Evolutionary conservation across 2,113 vertebrate genomes (phyloP), one percentile per base, ranked within the genome.

Genomic region (Sceloporus undulatus): DNA sequence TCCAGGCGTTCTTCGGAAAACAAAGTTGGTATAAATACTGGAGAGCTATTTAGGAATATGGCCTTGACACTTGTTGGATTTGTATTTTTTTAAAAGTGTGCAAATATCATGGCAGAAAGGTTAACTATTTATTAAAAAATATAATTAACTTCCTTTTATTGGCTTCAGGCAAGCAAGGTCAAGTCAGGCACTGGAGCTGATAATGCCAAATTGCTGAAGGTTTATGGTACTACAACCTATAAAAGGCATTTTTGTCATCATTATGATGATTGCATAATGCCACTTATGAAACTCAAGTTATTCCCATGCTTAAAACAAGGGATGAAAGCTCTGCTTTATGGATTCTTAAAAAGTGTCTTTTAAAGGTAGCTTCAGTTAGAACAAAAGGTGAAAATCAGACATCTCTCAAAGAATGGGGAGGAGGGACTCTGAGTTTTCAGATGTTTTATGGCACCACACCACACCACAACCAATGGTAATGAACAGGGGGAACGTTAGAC

Each of bases 201-300:
- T 82, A 52, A 34, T 5, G 29, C 25, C 68, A 27, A 7, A 48
- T 84, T 48, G 13, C 70, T 85, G 65, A 86, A 62, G 14, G 74
- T 93, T 90, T 88, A 87, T 56, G 78, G 84, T 81, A 52, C 52
- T 79, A 21, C 14, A 90, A 59, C 84, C 75, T 0, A 0, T 0
- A 84, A 83, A 27, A 88, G 89, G 84, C 0, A 16, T 0, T 68
- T 56, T 65, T 71, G 13, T 52, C 27, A 73, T 14, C 0, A 38
- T 3, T 38, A 0, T n/a, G 73, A 75, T 21, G 71, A 71, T 4
- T 92, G 89, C 93, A 88, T 83, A 91, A 92, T 0, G 11, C n/a
- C 0, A 0, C 66, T 85, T 85, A 90, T 16, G 1, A 90, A 92
- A 90, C 1, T 0, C 73, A 87, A 92, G 89, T 59, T 82, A 56